Percentiles rank a stretch among this genome's conserved stretches.
phyloP scores from a whole-genome alignment of 2,797 vertebrate species.

The Cygnus olor region DNA sequence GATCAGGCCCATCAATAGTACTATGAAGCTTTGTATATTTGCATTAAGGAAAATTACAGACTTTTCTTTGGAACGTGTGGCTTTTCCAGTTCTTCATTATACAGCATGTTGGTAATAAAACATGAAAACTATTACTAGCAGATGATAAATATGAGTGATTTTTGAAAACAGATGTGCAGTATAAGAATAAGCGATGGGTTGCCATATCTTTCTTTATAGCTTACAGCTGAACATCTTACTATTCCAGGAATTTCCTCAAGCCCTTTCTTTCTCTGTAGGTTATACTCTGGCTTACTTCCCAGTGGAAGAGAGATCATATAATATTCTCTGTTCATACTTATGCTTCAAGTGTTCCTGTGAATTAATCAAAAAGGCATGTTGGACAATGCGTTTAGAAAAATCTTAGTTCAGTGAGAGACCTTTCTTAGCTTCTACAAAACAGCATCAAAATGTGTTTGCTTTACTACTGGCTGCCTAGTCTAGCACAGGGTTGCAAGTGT shows the following conservation, averaged over 20 bases:
- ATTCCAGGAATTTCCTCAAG: slow-evolving; percentile 20
- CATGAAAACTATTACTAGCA: slow-evolving; percentile 52
- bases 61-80: slow-evolving; percentile 10
- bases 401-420: not conserved
- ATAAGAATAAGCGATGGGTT: slow-evolving; percentile 23
- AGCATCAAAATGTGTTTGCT: not conserved
- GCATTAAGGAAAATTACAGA: slow-evolving; percentile 50
- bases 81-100: slow-evolving; percentile 49
- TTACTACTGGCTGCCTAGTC: not conserved
- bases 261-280: not conserved
- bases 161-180: slow-evolving; percentile 63
- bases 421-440: not conserved
- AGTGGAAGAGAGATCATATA: not conserved
- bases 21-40: slow-evolving; percentile 16
- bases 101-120: slow-evolving; percentile 46
- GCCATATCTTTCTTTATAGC: slow-evolving; percentile 30
- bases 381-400: not conserved
- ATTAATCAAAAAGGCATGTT: not conserved
- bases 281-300: slow-evolving; percentile 4
- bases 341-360: not conserved
- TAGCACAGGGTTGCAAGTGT: not conserved
- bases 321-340: not conserved
- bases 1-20: slow-evolving; percentile 28
- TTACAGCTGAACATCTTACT: slow-evolving; percentile 33
- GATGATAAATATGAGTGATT: slow-evolving; percentile 53